These are phyloP conservation scores for Brenthis daphne DNA, from an alignment of 2,888 invertebrate genomes.

Conservation along the genomic window DNA sequence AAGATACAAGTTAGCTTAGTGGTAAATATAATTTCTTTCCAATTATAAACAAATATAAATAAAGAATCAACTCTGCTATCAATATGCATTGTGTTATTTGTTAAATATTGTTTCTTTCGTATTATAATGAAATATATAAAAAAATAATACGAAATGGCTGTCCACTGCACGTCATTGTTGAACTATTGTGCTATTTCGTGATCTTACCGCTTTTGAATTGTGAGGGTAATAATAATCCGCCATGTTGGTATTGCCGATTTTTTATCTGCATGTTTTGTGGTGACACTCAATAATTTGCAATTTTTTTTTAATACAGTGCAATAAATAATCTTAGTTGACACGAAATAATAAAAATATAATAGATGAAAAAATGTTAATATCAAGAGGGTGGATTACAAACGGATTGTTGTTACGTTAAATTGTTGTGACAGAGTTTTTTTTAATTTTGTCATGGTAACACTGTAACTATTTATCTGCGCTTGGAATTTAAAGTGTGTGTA, in stretches of 20 bases:
- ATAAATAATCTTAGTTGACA: constrained; percentile 4
- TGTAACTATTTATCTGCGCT: constrained; percentile 23
- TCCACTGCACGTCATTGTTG: constrained; percentile 29
- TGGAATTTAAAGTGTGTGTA: constrained; percentile 30
- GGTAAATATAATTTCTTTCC: constrained; percentile 58
- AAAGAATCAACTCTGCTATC: constrained; percentile 9
- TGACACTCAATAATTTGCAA: too few relatives aligned
- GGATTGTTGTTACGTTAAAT: constrained; percentile 9
- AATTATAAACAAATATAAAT: constrained; percentile 51
- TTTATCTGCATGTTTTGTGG: background rate
- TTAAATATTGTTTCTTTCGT: constrained; percentile 57
- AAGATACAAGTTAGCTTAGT: constrained; percentile 75
- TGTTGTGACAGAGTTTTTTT: constrained; percentile 9
- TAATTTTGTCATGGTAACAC: constrained; percentile 32
- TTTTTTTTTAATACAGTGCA: too few relatives aligned
- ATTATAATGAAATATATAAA: constrained; percentile 50
- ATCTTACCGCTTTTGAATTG: constrained; percentile 33
- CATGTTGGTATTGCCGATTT: constrained; percentile 25
- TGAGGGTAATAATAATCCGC: constrained; percentile 16
- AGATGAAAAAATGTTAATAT: constrained; percentile 5
- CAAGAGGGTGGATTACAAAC: constrained; percentile 13
- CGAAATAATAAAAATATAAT: background rate
- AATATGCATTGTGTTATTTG: constrained; percentile 28
- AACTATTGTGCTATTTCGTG: constrained; percentile 30
- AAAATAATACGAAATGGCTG: constrained; percentile 32